Evolutionary conservation across 2,888 invertebrate genomes (phyloP).

Genomic region (Lasioglossum marginatum): DNA sequence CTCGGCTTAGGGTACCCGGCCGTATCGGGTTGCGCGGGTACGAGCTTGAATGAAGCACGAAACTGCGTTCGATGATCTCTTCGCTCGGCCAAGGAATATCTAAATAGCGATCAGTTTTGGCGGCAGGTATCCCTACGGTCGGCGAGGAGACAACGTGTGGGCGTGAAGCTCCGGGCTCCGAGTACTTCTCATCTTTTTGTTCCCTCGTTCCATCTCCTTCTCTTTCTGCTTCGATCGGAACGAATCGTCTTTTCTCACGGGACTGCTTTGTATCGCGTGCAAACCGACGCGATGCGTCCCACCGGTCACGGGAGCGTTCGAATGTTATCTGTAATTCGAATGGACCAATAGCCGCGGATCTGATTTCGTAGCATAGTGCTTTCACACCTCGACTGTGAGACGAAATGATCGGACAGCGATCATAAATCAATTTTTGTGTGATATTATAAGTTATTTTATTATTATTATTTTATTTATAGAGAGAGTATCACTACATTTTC

Average conservation of each 20-base stretch:
- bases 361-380: not conserved
- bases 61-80: conserved; percentile 51
- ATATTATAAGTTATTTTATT: no score
- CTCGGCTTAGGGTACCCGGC: not conserved
- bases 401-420: not conserved
- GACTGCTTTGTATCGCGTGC: conserved; percentile 47
- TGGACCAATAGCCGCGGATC: not conserved
- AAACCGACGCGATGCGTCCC: not conserved
- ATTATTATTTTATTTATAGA: no score
- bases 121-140: conserved; percentile 51
- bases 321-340: conserved; percentile 37
- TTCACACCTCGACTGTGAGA: not conserved
- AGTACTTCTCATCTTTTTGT: conserved; percentile 9
- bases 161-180: conserved; percentile 46
- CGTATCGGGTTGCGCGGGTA: conserved; percentile 36
- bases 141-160: conserved; percentile 49
- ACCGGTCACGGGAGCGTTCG: not conserved
- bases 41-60: conserved; percentile 43
- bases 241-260: conserved; percentile 63
- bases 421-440: not conserved
- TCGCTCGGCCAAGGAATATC: conserved; percentile 56
- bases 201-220: not conserved
- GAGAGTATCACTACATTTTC: no score
- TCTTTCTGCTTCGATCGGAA: conserved; percentile 15
- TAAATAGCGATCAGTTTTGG: conserved; percentile 69